Percentiles rank a stretch among this genome's conserved stretches.
Evolutionary conservation across 2,888 invertebrate species (phyloP).

Genomic region (Ganaspis brasiliensis): DNA sequence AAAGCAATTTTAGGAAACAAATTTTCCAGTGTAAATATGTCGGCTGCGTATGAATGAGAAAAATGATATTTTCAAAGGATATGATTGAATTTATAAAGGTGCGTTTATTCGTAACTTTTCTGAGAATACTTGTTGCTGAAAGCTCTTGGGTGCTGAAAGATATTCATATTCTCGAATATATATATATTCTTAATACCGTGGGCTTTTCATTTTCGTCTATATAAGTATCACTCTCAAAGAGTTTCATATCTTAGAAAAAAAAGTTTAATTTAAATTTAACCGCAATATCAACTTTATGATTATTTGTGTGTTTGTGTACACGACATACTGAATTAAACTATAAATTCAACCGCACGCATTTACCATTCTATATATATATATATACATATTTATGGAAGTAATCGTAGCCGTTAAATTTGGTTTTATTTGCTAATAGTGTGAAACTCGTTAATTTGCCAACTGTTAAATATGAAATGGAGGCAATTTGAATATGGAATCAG

Average conservation of each 20-base stretch:
- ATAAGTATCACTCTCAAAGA: slow-evolving; percentile 8
- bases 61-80: background rate
- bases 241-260: background rate
- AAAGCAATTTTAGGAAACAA: too few species aligned
- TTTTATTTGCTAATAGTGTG: background rate
- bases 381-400: background rate
- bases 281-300: too few species aligned
- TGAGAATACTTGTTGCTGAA: slow-evolving; percentile 22
- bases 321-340: too few species aligned
- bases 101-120: slow-evolving; percentile 13
- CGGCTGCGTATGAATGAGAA: slow-evolving; percentile 3
- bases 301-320: too few species aligned
- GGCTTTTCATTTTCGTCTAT: background rate
- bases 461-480: slow-evolving; percentile 10
- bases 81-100: slow-evolving; percentile 12
- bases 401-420: background rate
- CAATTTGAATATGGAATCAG: background rate
- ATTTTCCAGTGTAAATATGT: too few species aligned
- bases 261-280: too few species aligned
- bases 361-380: too few species aligned
- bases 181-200: slow-evolving; percentile 23
- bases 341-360: too few species aligned
- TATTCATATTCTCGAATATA: slow-evolving; percentile 26
- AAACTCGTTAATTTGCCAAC: slow-evolving; percentile 7
- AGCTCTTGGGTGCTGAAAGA: slow-evolving; percentile 3